phyloP scores from a whole-genome alignment of 1,140 invertebrate species.

The Atopsyche davidsoni region DNA sequence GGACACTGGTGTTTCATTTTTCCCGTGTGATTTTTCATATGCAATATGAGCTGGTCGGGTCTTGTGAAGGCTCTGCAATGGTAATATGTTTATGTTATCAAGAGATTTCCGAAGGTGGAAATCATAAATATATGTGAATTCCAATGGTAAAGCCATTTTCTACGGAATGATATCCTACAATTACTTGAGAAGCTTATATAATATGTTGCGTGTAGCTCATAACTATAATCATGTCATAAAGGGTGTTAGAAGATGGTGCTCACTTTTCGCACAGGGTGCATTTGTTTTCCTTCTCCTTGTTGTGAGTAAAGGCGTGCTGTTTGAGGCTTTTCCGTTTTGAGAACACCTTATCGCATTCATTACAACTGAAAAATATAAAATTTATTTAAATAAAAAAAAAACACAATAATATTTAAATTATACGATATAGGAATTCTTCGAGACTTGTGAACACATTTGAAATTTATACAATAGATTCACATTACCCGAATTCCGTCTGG shows the following conservation, averaged over 20 bases:
- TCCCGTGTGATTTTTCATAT: slow-evolving; percentile 29
- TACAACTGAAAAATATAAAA: slow-evolving; percentile 21
- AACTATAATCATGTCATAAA: too few species aligned
- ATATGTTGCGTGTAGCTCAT: too few species aligned
- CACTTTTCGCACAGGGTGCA: slow-evolving; percentile 25
- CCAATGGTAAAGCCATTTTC: too few species aligned
- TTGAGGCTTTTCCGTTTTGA: slow-evolving; percentile 28
- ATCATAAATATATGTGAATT: too few species aligned
- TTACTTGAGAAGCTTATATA: too few species aligned
- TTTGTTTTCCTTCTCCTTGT: slow-evolving; percentile 30
- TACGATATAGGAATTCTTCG: not conserved
- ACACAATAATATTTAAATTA: too few species aligned
- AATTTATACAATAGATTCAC: too few species aligned
- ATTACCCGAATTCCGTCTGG: slow-evolving; percentile 19
- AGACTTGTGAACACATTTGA: too few species aligned
- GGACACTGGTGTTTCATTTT: slow-evolving; percentile 26
- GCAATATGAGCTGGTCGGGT: slow-evolving; percentile 26
- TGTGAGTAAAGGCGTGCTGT: slow-evolving; percentile 29
- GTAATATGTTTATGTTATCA: not conserved
- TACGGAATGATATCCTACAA: too few species aligned
- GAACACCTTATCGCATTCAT: slow-evolving; percentile 28
- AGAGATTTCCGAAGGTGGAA: not conserved
- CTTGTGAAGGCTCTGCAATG: slow-evolving; percentile 21
- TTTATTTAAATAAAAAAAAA: slow-evolving; percentile 1
- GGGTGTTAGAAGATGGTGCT: too few species aligned